These are phyloP conservation scores for Clistopyga incitator DNA, from an alignment of 2,888 invertebrate species.

Conservation along the genomic window DNA sequence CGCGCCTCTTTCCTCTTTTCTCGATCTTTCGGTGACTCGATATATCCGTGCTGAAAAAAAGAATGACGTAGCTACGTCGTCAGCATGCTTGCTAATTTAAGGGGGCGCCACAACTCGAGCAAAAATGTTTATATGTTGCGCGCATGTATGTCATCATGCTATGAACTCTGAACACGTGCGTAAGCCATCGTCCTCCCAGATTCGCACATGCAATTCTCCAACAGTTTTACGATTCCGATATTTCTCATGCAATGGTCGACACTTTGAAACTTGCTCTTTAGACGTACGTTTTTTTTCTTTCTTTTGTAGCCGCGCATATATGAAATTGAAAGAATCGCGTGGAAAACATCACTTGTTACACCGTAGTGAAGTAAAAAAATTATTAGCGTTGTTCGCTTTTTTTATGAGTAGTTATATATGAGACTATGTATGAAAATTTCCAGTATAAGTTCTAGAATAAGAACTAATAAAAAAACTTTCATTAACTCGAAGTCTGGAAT, in stretches of 20 bases:
- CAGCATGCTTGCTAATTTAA: not conserved
- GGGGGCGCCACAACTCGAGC: not conserved
- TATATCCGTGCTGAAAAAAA: not conserved
- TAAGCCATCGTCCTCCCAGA: not conserved
- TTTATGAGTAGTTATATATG: too few species aligned
- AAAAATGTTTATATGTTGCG: not conserved
- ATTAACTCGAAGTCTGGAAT: too few species aligned
- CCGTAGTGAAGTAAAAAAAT: too few species aligned
- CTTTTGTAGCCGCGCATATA: too few species aligned
- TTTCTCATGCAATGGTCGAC: not conserved
- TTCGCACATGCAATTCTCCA: constrained; percentile 1
- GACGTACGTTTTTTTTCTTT: too few species aligned
- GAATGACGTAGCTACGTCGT: constrained; percentile 30
- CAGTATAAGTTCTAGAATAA: too few species aligned
- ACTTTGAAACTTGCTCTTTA: not conserved
- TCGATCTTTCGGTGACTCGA: not conserved
- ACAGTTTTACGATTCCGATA: not conserved
- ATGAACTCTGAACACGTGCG: not conserved
- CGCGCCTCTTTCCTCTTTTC: constrained; percentile 58
- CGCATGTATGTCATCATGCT: not conserved
- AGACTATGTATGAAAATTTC: too few species aligned
- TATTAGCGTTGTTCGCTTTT: too few species aligned
- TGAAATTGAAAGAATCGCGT: too few species aligned
- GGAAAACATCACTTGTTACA: too few species aligned
- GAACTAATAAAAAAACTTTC: too few species aligned